Evolutionary conservation across 2,797 vertebrate species (phyloP).

Genomic region (Yasuhikotakia modesta): DNA sequence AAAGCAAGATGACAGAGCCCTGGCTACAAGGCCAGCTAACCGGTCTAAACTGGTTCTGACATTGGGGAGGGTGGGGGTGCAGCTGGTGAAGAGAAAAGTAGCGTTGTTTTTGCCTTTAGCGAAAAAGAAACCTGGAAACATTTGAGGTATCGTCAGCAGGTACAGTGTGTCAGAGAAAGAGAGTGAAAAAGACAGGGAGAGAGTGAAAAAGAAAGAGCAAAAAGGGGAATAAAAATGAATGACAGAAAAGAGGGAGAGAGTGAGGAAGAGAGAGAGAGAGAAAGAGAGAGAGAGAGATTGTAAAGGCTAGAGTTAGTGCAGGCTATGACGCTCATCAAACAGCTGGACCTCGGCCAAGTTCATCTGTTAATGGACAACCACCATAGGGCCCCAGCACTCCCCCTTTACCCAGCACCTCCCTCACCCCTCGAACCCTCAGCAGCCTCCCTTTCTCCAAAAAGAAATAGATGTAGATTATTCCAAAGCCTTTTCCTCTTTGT

Average conservation of each 20-base stretch:
- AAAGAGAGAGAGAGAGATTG: slow-evolving; percentile 65
- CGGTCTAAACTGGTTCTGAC: slow-evolving; percentile 84
- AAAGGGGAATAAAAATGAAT: too few species aligned
- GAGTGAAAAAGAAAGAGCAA: too few species aligned
- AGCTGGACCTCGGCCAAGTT: slow-evolving; percentile 93
- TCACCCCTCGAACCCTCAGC: slow-evolving; percentile 43
- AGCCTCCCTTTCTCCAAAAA: slow-evolving; percentile 59
- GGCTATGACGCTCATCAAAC: slow-evolving; percentile 90
- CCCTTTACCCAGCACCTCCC: slow-evolving; percentile 47
- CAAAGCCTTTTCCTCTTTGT: slow-evolving; percentile 85
- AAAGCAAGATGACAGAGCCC: slow-evolving; percentile 82
- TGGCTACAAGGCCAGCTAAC: slow-evolving; percentile 83
- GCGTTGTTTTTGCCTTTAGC: slow-evolving; percentile 74
- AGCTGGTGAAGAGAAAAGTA: slow-evolving; percentile 65
- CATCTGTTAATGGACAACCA: slow-evolving; percentile 97
- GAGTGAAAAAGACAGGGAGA: slow-evolving; percentile 21
- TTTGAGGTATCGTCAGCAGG: slow-evolving; percentile 84
- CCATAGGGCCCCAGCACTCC: slow-evolving; percentile 71
- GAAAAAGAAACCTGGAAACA: slow-evolving; percentile 79
- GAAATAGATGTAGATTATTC: slow-evolving; percentile 89
- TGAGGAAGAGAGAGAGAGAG: slow-evolving; percentile 18
- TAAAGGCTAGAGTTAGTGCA: slow-evolving; percentile 75
- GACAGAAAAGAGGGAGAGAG: background rate
- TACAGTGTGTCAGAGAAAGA: slow-evolving; percentile 56
- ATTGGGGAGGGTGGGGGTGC: slow-evolving; percentile 39